phyloP scores from a whole-genome alignment of 23 tunicate species.

The Halocynthia aurantium region DNA sequence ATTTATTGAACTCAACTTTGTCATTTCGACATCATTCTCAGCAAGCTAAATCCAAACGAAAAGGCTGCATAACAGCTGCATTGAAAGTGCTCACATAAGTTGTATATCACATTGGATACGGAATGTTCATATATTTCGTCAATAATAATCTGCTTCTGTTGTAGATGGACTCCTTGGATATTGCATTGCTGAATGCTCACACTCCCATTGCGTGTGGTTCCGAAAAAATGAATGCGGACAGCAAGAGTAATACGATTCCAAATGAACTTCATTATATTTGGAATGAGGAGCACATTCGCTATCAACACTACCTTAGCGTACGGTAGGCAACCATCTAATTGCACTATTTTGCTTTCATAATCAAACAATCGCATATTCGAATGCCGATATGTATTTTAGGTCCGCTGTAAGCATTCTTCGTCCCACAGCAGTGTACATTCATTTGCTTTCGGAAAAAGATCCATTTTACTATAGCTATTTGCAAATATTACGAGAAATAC shows the following conservation, averaged over 20 bases:
- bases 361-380: too few relatives aligned
- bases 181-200: not conserved
- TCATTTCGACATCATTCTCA: too few relatives aligned
- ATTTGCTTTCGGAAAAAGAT: slow-evolving; percentile 1
- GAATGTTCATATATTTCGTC: too few relatives aligned
- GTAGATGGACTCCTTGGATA: slow-evolving; percentile 11
- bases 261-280: slow-evolving; percentile 16
- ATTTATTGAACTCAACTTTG: too few relatives aligned
- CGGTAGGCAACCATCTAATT: not conserved
- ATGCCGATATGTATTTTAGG: not conserved
- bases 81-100: too few relatives aligned
- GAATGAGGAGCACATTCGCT: slow-evolving; percentile 13
- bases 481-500: not conserved
- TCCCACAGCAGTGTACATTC: slow-evolving; percentile 8
- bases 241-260: not conserved
- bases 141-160: not conserved
- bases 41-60: too few relatives aligned
- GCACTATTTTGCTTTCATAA: not conserved
- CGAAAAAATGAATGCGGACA: not conserved
- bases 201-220: not conserved
- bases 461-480: slow-evolving; percentile 11
- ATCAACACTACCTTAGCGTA: slow-evolving; percentile 14
- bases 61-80: too few relatives aligned
- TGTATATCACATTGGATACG: too few relatives aligned
- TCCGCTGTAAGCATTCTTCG: not conserved